These are phyloP conservation scores for Catamblyrhynchus diadema DNA, from an alignment of 2,797 vertebrate genomes.

Conservation along the genomic window DNA sequence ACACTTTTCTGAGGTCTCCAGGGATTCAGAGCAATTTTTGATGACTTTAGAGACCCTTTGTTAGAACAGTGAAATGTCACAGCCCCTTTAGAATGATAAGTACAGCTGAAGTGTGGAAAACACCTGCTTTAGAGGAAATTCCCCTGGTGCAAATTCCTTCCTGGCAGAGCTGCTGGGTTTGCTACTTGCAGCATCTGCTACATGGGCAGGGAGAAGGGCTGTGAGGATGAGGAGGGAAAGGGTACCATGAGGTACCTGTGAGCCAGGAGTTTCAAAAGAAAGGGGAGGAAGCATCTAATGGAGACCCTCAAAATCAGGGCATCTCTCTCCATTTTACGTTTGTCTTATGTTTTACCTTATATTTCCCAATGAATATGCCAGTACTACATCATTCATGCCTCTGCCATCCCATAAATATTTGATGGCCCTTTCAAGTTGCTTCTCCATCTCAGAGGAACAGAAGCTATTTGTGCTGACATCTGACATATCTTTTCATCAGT, in stretches of 20 bases:
- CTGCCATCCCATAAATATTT: slow-evolving; percentile 30
- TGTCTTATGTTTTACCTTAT: neutral
- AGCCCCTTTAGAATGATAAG: neutral
- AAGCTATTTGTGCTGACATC: neutral
- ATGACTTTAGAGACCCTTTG: slow-evolving; percentile 1
- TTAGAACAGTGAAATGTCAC: slow-evolving; percentile 39
- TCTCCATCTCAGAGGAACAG: neutral
- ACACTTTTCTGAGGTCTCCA: neutral
- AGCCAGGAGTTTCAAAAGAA: neutral
- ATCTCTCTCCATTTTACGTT: neutral
- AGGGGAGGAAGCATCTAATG: neutral
- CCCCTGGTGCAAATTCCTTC: neutral
- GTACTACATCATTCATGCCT: neutral
- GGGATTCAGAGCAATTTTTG: neutral
- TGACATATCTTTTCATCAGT: neutral
- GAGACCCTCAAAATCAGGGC: neutral
- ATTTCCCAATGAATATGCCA: neutral
- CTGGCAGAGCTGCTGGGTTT: neutral
- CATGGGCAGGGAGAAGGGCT: neutral
- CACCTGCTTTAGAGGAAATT: neutral
- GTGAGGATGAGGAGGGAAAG: neutral
- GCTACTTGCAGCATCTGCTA: neutral
- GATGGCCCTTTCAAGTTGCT: slow-evolving; percentile 11
- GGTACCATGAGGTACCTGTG: neutral
- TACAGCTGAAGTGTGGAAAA: neutral